Evolutionary conservation across 35 echinoderm and acorn worm genomes (phyloP).

Genomic region (Strongylocentrotus purpuratus): DNA sequence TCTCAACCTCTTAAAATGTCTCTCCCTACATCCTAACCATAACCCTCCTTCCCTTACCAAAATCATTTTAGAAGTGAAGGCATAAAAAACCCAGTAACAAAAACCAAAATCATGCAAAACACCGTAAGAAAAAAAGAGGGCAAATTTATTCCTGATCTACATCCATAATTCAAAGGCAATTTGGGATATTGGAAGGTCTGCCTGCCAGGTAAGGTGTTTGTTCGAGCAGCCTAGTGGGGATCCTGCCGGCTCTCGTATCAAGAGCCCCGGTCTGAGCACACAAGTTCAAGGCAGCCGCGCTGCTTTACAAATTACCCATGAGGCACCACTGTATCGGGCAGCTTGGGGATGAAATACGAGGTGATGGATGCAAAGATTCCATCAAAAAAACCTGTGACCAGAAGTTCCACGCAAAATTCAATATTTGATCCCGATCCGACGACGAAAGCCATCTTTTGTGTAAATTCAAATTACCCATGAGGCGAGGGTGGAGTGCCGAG

Average conservation of each 20-base stretch:
- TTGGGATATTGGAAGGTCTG: not conserved
- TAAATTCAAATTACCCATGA: not conserved
- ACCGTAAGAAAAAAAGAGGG: not conserved
- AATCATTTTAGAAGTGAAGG: no score
- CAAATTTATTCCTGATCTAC: not conserved
- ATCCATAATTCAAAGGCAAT: conserved; percentile 10
- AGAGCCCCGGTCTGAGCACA: not conserved
- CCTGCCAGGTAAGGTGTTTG: not conserved
- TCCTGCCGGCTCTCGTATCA: not conserved
- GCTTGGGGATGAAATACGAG: not conserved
- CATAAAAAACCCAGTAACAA: not conserved
- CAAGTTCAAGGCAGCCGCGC: not conserved
- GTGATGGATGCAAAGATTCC: conserved; percentile 16
- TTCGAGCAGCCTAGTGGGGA: not conserved
- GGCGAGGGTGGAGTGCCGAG: not conserved
- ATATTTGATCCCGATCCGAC: not conserved
- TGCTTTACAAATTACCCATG: not conserved
- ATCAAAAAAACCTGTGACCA: not conserved
- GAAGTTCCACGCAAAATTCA: not conserved
- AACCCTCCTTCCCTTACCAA: no score
- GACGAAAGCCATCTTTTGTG: not conserved
- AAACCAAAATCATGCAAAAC: not conserved
- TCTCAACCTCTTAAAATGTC: no score
- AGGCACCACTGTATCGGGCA: conserved; percentile 7
- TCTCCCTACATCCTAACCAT: no score